Base-by-base conservation (phyloP, 2,888 invertebrate species). In the Molanna angustata region DNA sequence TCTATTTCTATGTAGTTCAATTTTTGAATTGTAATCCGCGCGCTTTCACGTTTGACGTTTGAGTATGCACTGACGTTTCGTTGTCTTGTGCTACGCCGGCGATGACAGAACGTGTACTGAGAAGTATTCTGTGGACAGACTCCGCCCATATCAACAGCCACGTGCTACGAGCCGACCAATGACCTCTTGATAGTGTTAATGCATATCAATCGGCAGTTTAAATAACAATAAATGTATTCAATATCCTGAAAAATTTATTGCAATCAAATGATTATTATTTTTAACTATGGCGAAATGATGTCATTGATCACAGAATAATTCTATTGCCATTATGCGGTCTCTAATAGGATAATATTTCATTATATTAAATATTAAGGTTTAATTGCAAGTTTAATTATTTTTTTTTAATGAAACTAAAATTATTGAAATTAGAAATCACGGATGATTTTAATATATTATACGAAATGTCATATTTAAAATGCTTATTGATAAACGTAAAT, bases 171-270 rank as follows among this genome's bases (percentile, higher is more conserved):
- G 32, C 49, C 31, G 49, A 41, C 49, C 49, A 49, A 49, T 49
- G 49, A 49, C 49, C 49, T 49, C 32, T 6, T 49, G 49, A 49
- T 49, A 49, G 44, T 19, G n/a, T n/a, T n/a, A n/a, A n/a, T n/a
- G n/a, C n/a, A 19, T 44, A 44, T 44, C 44, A 21, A n/a, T 42
- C 43, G 22, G 43, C 17, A 17, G 44, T 13, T n/a, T n/a, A n/a
- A 13, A 9, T 17, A 32, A 32, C 33, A 27, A 27, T 7, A 27
- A 11, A 27, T 27, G 27, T 7, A 7, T 27, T 27, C 6, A 27
- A 27, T 7, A 7, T 27, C 27, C 27, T 7, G 27, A 7, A 11
- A 27, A 27, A 7, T 27, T 27, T 27, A 27, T 7, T 27, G 4
- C 27, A 27, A 41, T 9, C 3, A 41, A 21, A 21, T 14, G 7